Base-by-base conservation (phyloP, 2,797 vertebrate species). In the Sebastes iracundus region DNA sequence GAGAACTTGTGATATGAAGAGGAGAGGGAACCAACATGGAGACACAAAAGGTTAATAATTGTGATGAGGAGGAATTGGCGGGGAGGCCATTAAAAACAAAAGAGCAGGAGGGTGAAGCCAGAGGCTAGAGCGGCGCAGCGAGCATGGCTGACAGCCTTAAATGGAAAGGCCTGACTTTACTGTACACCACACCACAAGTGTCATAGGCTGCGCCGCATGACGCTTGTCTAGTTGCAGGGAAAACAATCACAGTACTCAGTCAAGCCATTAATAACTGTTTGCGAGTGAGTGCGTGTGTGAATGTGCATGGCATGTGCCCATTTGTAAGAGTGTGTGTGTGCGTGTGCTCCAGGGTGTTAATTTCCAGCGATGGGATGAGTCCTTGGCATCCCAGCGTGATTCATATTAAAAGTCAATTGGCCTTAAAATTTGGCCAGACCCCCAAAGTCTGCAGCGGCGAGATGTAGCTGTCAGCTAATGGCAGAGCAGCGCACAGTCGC, bases 361-460 rank as follows among this genome's bases (percentile, higher is more conserved):
- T 96, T 95, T 95, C 87, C 90, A 93, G 88, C 82, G 77, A 89
- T 86, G 90, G 91, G 92, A 95, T 92, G 92, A 93, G 92, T 94
- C 91, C 89, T 90, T 88, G 90, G 92, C 87, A 87, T 94, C 95
- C 90, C 92, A 94, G 94, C 87, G 82, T 93, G 95, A 95, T 94
- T 95, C 94, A 95, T 96, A 96, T 96, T 96, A 95, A 95, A 95
- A 96, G 91, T 95, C 94, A 96, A 96, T 96, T 96, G 95, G 93
- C 95, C 95, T 94, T 96, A 93, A 96, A 95, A 96, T 96, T 95
- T 94, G 92, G 86, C 91, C 88, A 87, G 94, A 94, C 94, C 92
- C 93, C 94, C 90, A 87, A 94, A 94, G 94, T 94, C 92, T 90
- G 82, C 76, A 88, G 86, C 75, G 82, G 88, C 30, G 80, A 87